Percentiles rank a stretch among this genome's conserved stretches.
These are phyloP conservation scores for Empis livida DNA, from an alignment of 2,888 invertebrate genomes.

Conservation along the genomic window DNA sequence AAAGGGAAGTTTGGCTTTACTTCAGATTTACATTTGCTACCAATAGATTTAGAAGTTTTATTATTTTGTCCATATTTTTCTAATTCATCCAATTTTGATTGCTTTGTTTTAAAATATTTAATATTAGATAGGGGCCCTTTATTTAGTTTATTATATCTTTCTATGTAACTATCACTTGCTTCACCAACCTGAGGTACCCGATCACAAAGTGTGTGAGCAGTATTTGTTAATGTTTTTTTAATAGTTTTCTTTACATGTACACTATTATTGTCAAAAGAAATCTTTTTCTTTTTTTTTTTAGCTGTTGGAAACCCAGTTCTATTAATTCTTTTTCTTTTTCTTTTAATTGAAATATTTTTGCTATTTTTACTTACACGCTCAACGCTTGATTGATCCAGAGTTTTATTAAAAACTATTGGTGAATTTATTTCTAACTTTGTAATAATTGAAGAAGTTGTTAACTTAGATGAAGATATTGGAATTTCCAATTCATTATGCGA, in stretches of 20 bases:
- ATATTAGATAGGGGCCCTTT: conserved; percentile 26
- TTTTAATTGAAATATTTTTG: conserved; percentile 36
- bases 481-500: conserved; percentile 50
- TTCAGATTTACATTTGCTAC: too few species aligned
- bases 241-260: neutral
- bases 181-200: conserved; percentile 58
- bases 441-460: conserved; percentile 36
- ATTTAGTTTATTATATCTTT: conserved; percentile 35
- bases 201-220: conserved; percentile 37
- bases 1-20: too few species aligned
- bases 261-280: neutral
- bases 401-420: conserved; percentile 27
- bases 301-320: conserved; percentile 78
- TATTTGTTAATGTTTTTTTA: neutral
- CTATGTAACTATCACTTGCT: conserved; percentile 50
- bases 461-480: conserved; percentile 46
- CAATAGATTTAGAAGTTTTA: too few species aligned
- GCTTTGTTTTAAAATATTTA: neutral
- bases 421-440: conserved; percentile 38
- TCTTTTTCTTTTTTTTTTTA: conserved; percentile 57
- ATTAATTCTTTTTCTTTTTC: conserved; percentile 66
- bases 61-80: too few species aligned
- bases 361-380: conserved; percentile 31
- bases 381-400: conserved; percentile 16
- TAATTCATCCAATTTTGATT: too few species aligned